Evolutionary conservation across 2,797 vertebrate genomes (phyloP).

Genomic region (Graptemys geographica): DNA sequence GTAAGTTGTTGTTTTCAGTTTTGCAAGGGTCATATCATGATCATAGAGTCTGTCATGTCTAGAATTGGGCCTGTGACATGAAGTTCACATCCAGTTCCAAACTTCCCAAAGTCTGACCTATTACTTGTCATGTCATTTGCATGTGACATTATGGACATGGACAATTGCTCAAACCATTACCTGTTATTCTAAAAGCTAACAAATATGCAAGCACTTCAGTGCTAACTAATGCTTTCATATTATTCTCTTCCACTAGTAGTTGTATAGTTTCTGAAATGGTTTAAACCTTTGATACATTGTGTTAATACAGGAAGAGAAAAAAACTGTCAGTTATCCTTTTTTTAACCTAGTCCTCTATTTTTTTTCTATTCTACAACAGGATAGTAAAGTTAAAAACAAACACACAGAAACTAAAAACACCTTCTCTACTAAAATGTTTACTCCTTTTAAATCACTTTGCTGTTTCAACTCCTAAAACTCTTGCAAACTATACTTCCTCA

Average conservation of each 20-base stretch:
- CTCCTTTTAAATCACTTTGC: constrained; percentile 50
- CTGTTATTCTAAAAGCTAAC: background rate
- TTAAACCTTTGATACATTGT: constrained; percentile 39
- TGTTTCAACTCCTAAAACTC: constrained; percentile 58
- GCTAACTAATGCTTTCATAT: constrained; percentile 40
- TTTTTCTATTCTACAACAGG: constrained; percentile 30
- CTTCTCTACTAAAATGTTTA: constrained; percentile 22
- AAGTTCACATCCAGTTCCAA: background rate
- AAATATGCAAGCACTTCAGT: background rate
- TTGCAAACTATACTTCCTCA: constrained; percentile 36
- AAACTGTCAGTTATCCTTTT: constrained; percentile 35
- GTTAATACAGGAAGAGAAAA: constrained; percentile 25
- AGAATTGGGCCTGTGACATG: background rate
- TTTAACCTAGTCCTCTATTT: constrained; percentile 28
- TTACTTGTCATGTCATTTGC: background rate
- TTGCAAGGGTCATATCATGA: background rate
- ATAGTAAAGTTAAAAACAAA: background rate
- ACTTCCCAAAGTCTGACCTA: background rate
- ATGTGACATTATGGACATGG: background rate
- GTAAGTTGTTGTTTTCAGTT: background rate
- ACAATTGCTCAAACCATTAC: background rate
- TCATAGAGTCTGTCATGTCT: background rate
- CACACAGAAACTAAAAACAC: background rate
- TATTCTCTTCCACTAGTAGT: background rate
- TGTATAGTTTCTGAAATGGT: constrained; percentile 42